Conservation (phyloP, 2,888 invertebrate species). For the Hoplodrina blanda region DNA sequence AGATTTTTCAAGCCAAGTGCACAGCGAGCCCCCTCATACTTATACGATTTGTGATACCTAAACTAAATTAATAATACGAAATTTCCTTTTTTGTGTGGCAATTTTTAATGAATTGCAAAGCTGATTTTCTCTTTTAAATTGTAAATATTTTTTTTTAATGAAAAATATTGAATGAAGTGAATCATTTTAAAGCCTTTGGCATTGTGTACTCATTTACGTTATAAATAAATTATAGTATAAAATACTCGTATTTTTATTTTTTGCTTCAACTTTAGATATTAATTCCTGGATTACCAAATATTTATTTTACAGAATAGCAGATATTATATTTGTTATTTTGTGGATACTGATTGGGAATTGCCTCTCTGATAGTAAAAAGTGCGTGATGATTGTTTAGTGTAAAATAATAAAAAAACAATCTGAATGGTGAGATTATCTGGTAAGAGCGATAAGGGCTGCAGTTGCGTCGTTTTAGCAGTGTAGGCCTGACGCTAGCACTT, state of each 20-base stretch:
- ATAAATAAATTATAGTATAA: conserved; percentile 91
- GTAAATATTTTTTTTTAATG: conserved; percentile 88
- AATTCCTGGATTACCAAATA: conserved; percentile 21
- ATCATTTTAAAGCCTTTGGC: conserved; percentile 90
- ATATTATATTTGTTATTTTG: conserved; percentile 54
- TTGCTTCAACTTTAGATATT: conserved; percentile 13
- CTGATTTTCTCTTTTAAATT: conserved; percentile 87
- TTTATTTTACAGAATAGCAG: conserved; percentile 17
- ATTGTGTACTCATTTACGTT: conserved; percentile 91
- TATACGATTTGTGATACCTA: conserved; percentile 86
- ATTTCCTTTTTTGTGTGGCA: conserved; percentile 81
- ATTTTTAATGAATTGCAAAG: conserved; percentile 85
- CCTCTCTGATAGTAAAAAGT: conserved; percentile 84
- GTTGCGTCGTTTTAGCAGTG: conserved; percentile 79
- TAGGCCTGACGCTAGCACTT: conserved; percentile 84
- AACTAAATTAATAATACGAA: conserved; percentile 77
- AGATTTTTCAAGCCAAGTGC: conserved; percentile 82
- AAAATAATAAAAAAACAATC: conserved; percentile 90
- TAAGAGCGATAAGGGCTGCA: conserved; percentile 82
- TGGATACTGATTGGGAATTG: conserved; percentile 76
- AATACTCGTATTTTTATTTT: conserved; percentile 74
- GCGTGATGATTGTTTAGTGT: conserved; percentile 82
- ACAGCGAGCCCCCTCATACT: conserved; percentile 83
- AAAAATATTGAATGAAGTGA: conserved; percentile 88
- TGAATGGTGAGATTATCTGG: conserved; percentile 86